These are phyloP conservation scores for Coreius guichenoti DNA, from an alignment of 2,797 vertebrate genomes.

Conservation along the genomic window DNA sequence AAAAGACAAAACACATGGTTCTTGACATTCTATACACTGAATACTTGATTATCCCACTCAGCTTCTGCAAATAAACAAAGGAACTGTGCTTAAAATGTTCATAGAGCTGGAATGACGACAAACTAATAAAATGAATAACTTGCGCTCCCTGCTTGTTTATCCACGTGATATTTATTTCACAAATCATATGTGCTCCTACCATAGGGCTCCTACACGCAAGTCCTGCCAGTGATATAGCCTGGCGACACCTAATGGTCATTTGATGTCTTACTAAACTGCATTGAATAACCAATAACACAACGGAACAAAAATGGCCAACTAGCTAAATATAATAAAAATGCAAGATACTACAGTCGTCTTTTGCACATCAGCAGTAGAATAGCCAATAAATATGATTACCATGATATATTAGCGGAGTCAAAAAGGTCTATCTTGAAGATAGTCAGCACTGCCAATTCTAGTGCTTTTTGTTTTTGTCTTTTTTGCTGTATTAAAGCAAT, in stretches of 20 bases:
- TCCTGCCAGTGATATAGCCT: background rate
- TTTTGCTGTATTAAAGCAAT: background rate
- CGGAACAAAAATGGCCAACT: background rate
- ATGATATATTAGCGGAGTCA: background rate
- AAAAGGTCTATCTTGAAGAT: background rate
- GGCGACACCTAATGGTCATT: conserved; percentile 9
- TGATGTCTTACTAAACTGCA: background rate
- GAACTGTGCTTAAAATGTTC: background rate
- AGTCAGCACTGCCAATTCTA: background rate
- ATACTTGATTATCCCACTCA: background rate
- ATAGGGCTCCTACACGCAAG: too few species aligned
- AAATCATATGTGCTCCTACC: background rate
- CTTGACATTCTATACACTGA: background rate
- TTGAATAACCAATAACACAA: background rate
- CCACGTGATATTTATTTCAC: background rate
- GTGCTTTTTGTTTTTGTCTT: background rate
- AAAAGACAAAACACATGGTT: background rate
- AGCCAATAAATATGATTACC: background rate
- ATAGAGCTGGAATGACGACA: background rate
- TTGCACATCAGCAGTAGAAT: background rate
- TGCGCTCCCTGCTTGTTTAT: background rate
- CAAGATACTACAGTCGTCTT: background rate
- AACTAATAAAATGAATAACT: background rate
- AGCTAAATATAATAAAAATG: background rate
- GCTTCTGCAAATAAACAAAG: background rate